Conservation (phyloP, 2,888 invertebrate genomes). For the Eustalomyia histrio region DNA sequence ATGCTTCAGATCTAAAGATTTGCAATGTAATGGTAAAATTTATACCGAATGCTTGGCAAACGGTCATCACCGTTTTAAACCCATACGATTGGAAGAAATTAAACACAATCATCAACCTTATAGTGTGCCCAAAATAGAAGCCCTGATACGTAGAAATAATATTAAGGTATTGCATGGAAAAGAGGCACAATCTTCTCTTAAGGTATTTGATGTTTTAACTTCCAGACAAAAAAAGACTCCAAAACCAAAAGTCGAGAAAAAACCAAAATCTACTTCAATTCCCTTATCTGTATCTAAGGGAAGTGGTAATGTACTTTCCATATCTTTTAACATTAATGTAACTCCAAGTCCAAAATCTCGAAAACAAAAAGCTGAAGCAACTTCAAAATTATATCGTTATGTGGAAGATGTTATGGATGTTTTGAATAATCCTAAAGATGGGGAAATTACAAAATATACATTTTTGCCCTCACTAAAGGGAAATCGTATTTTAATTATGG, state of each 20-base stretch:
- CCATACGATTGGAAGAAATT: constrained; percentile 57
- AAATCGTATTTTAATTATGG: constrained; percentile 73
- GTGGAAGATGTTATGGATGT: constrained; percentile 62
- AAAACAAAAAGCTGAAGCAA: constrained; percentile 47
- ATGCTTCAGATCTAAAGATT: constrained; percentile 73
- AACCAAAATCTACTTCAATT: background rate
- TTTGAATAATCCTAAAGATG: constrained; percentile 53
- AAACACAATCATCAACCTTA: constrained; percentile 65
- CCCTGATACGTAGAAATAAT: constrained; percentile 61
- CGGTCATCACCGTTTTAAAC: constrained; percentile 69
- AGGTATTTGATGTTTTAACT: constrained; percentile 26
- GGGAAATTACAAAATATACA: constrained; percentile 70
- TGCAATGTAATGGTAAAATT: constrained; percentile 72
- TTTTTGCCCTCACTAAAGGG: constrained; percentile 75
- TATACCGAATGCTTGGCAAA: constrained; percentile 72
- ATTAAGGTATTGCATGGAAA: constrained; percentile 60
- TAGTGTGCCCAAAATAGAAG: constrained; percentile 57
- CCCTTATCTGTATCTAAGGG: constrained; percentile 49
- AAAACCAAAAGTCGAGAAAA: constrained; percentile 11
- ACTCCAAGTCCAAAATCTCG: constrained; percentile 35
- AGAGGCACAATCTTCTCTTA: constrained; percentile 50
- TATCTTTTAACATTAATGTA: constrained; percentile 34
- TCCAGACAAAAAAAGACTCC: background rate
- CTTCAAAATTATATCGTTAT: constrained; percentile 50
- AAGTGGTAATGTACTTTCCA: constrained; percentile 52